phyloP scores from a whole-genome alignment of 2,888 invertebrate genomes.

The Metacarcinus magister region DNA sequence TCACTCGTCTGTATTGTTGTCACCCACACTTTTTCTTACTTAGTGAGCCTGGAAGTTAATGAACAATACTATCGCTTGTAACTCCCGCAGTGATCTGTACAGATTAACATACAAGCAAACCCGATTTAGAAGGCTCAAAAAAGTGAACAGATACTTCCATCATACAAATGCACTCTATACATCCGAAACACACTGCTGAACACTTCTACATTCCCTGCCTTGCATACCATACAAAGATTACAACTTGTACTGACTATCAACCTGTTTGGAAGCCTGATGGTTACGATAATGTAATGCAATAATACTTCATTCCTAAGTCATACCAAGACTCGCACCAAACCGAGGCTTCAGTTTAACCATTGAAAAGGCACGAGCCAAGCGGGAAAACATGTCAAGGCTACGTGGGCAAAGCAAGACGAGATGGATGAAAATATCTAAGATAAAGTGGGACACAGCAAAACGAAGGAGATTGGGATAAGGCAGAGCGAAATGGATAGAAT shows the following conservation, averaged over 20 bases:
- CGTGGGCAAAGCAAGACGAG: background rate
- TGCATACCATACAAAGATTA: background rate
- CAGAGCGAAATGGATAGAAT: background rate
- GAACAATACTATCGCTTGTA: background rate
- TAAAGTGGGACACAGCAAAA: background rate
- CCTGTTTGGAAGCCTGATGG: background rate
- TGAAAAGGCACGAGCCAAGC: background rate
- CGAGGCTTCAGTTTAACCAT: background rate
- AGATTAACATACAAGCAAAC: background rate
- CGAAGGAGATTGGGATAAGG: background rate
- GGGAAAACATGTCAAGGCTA: background rate
- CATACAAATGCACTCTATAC: background rate
- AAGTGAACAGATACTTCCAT: background rate
- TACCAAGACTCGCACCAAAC: background rate
- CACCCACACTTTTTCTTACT: background rate
- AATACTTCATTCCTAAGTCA: background rate
- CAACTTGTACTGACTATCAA: background rate
- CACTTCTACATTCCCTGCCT: background rate
- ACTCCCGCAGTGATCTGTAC: background rate
- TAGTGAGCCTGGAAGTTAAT: background rate
- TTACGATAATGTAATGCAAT: background rate
- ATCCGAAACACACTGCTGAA: background rate
- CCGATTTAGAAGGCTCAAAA: background rate
- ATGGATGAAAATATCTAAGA: background rate
- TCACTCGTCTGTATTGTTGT: background rate